phyloP scores from a whole-genome alignment of 2,888 invertebrate genomes.

The Sphaerophoria rueppellii region DNA sequence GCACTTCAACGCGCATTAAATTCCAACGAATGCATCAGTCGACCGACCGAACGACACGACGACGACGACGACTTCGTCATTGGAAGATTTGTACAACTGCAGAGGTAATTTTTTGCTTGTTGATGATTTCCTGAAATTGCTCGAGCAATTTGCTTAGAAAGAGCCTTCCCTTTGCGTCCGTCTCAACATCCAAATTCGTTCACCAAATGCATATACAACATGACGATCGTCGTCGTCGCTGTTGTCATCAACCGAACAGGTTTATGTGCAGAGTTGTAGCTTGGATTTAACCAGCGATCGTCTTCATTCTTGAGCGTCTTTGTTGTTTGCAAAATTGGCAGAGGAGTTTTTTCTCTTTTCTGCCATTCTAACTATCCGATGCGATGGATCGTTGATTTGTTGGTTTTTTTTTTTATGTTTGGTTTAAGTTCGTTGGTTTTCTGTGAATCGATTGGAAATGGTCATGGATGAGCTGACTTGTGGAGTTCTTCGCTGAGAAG shows the following conservation, averaged over 20 bases:
- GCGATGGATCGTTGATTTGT: conserved; percentile 55
- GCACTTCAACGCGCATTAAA: conserved; percentile 65
- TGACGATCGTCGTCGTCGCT: conserved; percentile 32
- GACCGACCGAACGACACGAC: neutral
- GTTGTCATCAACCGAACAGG: conserved; percentile 44
- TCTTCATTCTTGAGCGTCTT: conserved; percentile 61
- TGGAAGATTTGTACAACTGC: conserved; percentile 18
- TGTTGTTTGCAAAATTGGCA: neutral
- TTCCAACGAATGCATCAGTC: conserved; percentile 40
- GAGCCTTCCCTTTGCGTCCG: neutral
- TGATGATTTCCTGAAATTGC: conserved; percentile 66
- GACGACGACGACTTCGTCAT: conserved; percentile 13
- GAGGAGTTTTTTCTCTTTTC: conserved; percentile 25
- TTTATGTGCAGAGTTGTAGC: neutral
- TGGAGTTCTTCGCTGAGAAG: neutral
- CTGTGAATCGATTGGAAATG: conserved; percentile 68
- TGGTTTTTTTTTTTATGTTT: neutral
- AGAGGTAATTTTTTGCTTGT: neutral
- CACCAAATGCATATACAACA: conserved; percentile 39
- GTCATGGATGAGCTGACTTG: conserved; percentile 63
- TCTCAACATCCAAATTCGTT: neutral
- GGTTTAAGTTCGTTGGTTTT: conserved; percentile 19
- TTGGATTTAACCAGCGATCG: conserved; percentile 27
- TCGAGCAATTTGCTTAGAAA: conserved; percentile 64
- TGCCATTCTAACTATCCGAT: conserved; percentile 25